phyloP scores from a whole-genome alignment of 2,888 invertebrate genomes.

The Parasteatoda lunata region DNA sequence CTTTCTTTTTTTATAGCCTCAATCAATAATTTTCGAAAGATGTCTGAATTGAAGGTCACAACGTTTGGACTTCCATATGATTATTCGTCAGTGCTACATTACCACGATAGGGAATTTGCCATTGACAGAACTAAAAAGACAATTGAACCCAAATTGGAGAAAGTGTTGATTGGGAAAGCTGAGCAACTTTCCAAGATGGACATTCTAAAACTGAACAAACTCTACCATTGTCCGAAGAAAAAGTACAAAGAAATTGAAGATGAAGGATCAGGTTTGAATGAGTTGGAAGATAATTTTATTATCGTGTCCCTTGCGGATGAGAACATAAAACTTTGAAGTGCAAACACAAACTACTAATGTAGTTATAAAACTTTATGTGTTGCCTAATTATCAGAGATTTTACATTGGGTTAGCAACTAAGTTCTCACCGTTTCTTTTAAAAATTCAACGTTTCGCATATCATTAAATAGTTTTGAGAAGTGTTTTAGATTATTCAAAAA shows the following conservation, averaged over 20 bases:
- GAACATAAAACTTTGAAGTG: neutral
- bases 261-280: conserved; percentile 39
- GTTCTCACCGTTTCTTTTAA: no score
- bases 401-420: no score
- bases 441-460: no score
- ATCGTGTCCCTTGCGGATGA: conserved; percentile 22
- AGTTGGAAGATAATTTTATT: conserved; percentile 52
- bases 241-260: conserved; percentile 21
- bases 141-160: conserved; percentile 31
- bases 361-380: no score
- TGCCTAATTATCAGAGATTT: no score
- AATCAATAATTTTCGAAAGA: conserved; percentile 59
- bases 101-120: conserved; percentile 59
- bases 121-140: conserved; percentile 48
- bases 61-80: conserved; percentile 65
- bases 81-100: conserved; percentile 58
- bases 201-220: conserved; percentile 60
- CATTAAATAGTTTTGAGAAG: no score
- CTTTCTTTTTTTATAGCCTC: conserved; percentile 37
- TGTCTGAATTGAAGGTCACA: conserved; percentile 46
- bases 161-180: conserved; percentile 37
- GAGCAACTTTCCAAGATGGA: conserved; percentile 52
- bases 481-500: no score
- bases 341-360: no score
- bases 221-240: conserved; percentile 55